Evolutionary conservation across 35 echinoderm and acorn worm genomes (phyloP), one percentile per base, ranked within the genome.

Genomic region (Holothuria glaberrima): DNA sequence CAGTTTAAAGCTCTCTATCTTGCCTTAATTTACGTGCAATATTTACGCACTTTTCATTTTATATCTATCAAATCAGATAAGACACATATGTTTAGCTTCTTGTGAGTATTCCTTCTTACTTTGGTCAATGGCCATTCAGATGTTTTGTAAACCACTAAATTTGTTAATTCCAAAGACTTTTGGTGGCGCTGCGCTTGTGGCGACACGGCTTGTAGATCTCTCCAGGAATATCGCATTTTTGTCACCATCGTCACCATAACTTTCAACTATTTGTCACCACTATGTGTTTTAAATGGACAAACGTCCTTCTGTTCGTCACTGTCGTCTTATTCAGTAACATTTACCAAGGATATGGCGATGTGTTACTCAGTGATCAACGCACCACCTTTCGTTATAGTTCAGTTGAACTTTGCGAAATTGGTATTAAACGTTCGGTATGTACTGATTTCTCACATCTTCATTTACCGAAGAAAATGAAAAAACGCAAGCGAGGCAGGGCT

Each of bases 401-500:
- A 71, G 68, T 26, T 71, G 30, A 71, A 71, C 68, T 71, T 71
- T 26, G 68, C 68, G 68, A 31, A 71, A 71, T 71, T 71, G 68
- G 68, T 31, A 71, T 31, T 26, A 71, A 71, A 21, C 30, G 28
- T 71, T 14, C 68, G 68, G 19, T 41, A 9, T 48, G 26, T 71
- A 71, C 68, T 71, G 68, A 71, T 18, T 24, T 71, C 9, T 71
- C 68, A 71, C 68, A 71, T 71, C 68, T 71, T 31, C 68, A 71
- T 14, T 71, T 71, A 58, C 81, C 62, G 12, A 67, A 48, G 6
- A 46, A 90, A 62, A 88, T 34, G 30, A 19, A 69, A 58, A 59
- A 65, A 65, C 91, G 71, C 48, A 64, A 35, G 29, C 62, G 70
- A 56, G 91, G 91, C 30, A 92, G 82, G 57, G 46, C 85, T 31